Conservation (phyloP, 2,797 vertebrate species). For the Podarcis lilfordi region DNA sequence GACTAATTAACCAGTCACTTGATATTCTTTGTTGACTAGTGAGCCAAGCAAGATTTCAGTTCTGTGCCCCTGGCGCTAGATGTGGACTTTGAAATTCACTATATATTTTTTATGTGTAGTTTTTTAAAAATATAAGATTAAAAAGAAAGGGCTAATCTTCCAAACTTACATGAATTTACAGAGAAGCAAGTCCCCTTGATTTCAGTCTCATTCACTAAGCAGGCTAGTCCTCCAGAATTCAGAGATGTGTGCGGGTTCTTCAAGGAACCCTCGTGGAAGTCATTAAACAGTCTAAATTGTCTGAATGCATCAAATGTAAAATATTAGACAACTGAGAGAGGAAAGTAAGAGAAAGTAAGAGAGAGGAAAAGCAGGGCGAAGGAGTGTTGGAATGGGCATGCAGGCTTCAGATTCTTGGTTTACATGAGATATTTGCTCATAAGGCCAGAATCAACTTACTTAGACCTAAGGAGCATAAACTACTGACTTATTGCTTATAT, state of each 20-base stretch:
- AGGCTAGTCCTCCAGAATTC: neutral
- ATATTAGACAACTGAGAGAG: neutral
- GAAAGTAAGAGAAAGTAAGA: neutral
- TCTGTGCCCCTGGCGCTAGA: neutral
- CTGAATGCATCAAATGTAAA: slow-evolving; percentile 11
- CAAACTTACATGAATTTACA: neutral
- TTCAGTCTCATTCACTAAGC: neutral
- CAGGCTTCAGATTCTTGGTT: neutral
- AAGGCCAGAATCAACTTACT: neutral
- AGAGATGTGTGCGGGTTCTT: neutral
- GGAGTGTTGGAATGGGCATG: neutral
- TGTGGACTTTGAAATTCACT: neutral
- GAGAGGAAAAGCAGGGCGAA: neutral
- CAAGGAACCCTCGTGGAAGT: neutral
- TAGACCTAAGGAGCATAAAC: slow-evolving; percentile 26
- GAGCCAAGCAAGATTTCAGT: neutral
- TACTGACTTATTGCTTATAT: neutral
- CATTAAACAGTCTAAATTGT: neutral
- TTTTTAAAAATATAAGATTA: neutral
- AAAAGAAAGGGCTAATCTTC: neutral
- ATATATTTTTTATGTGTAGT: neutral
- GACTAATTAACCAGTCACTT: slow-evolving; percentile 23
- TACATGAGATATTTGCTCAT: neutral
- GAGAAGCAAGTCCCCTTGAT: neutral
- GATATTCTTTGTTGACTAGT: slow-evolving; percentile 2